Percentiles rank a stretch among this genome's conserved stretches.
Evolutionary conservation across 2,797 vertebrate genomes (phyloP).

Genomic region (Hydrolagus colliei): DNA sequence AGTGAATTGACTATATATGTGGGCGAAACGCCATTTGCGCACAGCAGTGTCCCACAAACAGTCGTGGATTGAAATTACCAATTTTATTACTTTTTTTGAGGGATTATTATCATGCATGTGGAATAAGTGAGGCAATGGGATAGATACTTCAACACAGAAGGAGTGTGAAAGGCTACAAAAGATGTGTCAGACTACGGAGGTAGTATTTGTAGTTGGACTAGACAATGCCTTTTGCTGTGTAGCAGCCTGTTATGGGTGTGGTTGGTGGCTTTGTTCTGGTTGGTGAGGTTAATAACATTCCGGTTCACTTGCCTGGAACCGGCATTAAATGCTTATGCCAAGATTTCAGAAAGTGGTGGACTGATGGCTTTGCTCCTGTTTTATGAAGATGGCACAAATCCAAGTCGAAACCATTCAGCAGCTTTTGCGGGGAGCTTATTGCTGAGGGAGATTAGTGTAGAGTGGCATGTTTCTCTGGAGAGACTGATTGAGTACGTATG

Average conservation of each 20-base stretch:
- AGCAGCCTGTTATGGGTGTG: background rate
- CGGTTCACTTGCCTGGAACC: background rate
- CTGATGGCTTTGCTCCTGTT: background rate
- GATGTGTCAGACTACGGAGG: background rate
- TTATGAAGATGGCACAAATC: background rate
- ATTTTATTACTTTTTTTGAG: too few species aligned
- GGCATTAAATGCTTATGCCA: background rate
- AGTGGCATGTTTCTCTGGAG: too few species aligned
- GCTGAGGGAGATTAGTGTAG: background rate
- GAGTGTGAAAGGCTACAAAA: background rate
- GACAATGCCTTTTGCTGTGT: background rate
- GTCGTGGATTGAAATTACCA: too few species aligned
- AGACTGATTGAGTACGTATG: too few species aligned
- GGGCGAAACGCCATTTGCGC: too few species aligned
- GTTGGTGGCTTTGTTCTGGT: slow-evolving; percentile 11
- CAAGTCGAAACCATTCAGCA: background rate
- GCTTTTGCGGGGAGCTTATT: too few species aligned
- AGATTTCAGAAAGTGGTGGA: background rate
- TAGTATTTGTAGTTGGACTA: background rate
- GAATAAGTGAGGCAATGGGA: too few species aligned
- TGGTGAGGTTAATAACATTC: background rate
- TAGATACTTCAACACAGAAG: background rate
- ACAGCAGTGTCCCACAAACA: too few species aligned
- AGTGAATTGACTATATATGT: too few species aligned
- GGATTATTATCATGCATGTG: too few species aligned